Base-by-base conservation (phyloP, 2,888 invertebrate species). In the Junonia oenone region DNA sequence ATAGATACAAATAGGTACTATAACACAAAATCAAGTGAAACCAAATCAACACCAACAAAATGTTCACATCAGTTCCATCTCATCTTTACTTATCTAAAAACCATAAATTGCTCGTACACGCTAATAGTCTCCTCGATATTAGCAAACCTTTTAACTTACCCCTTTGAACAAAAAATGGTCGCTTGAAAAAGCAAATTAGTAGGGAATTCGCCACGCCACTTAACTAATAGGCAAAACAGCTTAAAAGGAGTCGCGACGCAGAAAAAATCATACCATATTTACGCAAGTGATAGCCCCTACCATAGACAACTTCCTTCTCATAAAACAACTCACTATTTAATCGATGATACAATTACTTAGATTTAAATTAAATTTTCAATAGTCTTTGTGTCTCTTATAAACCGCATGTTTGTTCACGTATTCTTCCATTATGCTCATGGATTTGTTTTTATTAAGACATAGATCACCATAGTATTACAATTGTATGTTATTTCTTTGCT, bases 161-260 rank as follows among this genome's bases (percentile, higher is more conserved):
- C 81, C 77, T 81, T 83, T 78, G 8, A 67, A 73, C 68, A 78
- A 81, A 84, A 84, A 78, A 77, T 66, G 62, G 63, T 67, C 61
- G 56, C 47, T 63, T 67, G 66, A 81, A 81, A 81, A 82, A 78
- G 75, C 74, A 76, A 85, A 87, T 87, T 85, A 85, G 84, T 82
- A 65, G 66, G 55, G 47, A 71, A 78, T 82, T 84, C 72, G 81
- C 76, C 73, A 83, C 78, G 76, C 77, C 86, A 87, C 89, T 89
- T 87, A 84, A 78, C 78, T 74, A 69, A 73, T 75, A 83, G 80
- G 71, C 85, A 83, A 81, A 89, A 89, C 84, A 87, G 71, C 68
- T 80, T 76, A 73, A 76, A 78, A 76, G 73, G 72, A 75, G 88
- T 77, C 86, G 89, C 79, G 87, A 86, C 87, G 69, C 57, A 60